Percentiles rank a stretch among this genome's conserved stretches.
Conservation (phyloP, 2,113 vertebrate genomes). For the Cepphus grylle region DNA sequence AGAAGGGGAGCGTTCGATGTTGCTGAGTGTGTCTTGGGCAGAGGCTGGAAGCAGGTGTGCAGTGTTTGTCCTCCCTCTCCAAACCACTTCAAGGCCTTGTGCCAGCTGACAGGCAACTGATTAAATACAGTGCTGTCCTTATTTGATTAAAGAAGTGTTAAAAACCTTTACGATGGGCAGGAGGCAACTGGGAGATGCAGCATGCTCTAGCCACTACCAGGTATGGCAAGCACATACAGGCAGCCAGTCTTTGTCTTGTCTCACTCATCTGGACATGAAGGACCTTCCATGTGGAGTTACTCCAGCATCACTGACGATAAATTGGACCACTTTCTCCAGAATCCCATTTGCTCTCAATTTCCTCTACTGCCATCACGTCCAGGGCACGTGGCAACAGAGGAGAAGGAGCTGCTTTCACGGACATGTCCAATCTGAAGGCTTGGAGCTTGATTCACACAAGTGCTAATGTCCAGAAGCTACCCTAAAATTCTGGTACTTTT, state of each 20-base stretch:
- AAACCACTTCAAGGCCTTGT: background rate
- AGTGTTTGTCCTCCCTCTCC: background rate
- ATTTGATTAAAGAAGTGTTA: background rate
- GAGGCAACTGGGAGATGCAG: background rate
- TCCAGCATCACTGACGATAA: background rate
- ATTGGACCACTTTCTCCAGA: background rate
- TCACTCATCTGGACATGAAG: background rate
- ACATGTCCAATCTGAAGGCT: background rate
- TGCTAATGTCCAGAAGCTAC: background rate
- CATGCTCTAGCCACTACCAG: background rate
- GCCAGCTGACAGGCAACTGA: too few relatives aligned
- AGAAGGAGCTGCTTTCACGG: background rate
- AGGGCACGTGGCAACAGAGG: background rate
- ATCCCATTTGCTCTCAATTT: background rate
- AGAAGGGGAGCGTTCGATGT: rapidly evolving
- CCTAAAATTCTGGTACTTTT: background rate
- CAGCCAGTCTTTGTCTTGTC: rapidly evolving
- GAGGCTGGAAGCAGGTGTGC: background rate
- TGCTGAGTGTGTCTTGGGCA: background rate
- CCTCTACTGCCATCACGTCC: background rate
- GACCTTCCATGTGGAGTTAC: background rate
- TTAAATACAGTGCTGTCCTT: background rate
- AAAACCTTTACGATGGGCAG: background rate
- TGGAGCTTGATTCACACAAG: background rate
- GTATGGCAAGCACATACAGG: background rate